Base-by-base conservation (phyloP, 2,797 vertebrate genomes). In the Malurus splendens region DNA sequence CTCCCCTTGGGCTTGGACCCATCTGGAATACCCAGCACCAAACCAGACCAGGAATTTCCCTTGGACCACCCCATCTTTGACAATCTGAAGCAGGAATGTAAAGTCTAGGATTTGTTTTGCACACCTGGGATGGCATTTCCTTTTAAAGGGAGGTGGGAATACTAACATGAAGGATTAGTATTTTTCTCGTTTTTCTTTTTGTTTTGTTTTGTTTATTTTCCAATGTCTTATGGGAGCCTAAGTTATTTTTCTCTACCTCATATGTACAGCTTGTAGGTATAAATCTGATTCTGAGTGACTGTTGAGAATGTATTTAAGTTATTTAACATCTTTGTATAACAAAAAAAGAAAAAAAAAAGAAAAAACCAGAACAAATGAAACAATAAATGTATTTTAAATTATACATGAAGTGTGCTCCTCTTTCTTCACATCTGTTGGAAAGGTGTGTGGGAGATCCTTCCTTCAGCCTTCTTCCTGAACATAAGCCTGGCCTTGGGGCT, bases 291-390 rank as follows among this genome's bases (percentile, higher is more conserved):
- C 98, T 97, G 98, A 98, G 98, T 98, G 98, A 99, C 98, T 99
- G 98, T 98, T 98, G 98, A 99, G 99, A 99, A 99, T 99, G 98
- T 99, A 99, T 99, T 99, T 99, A 99, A 99, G 97, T 99, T 99
- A 99, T 99, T 99, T 99, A 99, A 99, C 97, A 98, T 98, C 98
- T 99, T 99, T 99, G 99, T 99, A 98, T 99, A 99, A 99, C 98
- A 98, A 98, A 79, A 71, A 70, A 77, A 62, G 10, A 10, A 36
- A 36, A 36, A 36, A 10, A 50, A 50, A 59, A 41, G 92, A 99
- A 98, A 94, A 99, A 98, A 97, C 97, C 97, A 98, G 98, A 98
- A 98, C 98, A 98, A 96, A 98, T 98, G 98, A 99, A 98, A 97
- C 98, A 99, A 98, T 98, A 99, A 99, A 99, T 98, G 97, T 99